phyloP scores from a whole-genome alignment of 2,888 invertebrate species.

The Celastrina argiolus region DNA sequence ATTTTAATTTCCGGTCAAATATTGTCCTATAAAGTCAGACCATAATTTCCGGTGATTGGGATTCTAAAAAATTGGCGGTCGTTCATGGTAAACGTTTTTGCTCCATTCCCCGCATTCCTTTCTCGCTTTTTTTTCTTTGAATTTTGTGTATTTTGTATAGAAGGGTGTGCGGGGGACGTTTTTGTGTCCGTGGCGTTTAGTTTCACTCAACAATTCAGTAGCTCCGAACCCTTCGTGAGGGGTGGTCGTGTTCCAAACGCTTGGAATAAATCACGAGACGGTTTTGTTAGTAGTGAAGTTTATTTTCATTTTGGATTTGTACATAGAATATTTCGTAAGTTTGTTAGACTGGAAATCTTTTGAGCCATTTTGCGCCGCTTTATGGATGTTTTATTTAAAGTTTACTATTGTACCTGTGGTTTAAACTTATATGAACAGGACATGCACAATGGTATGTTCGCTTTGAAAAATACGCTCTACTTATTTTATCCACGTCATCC shows the following conservation, averaged over 20 bases:
- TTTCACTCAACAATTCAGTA: conserved; percentile 49
- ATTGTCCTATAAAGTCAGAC: not conserved
- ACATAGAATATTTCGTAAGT: conserved; percentile 13
- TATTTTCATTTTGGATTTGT: conserved; percentile 29
- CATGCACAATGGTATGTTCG: conserved; percentile 5
- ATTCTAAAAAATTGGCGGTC: not conserved
- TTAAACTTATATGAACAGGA: not conserved
- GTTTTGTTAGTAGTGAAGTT: conserved; percentile 50
- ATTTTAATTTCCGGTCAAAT: conserved; percentile 10
- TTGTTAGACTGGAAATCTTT: conserved; percentile 18
- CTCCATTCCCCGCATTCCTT: conserved; percentile 48
- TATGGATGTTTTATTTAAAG: conserved; percentile 25
- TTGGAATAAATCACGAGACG: conserved; percentile 21
- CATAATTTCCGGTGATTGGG: not conserved
- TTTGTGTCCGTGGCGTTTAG: conserved; percentile 46
- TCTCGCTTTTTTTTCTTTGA: conserved; percentile 51
- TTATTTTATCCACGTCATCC: not conserved
- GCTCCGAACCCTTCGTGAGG: conserved; percentile 53
- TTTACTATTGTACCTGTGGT: not conserved
- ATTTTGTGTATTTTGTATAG: conserved; percentile 63
- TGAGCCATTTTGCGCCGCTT: not conserved
- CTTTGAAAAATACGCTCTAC: not conserved
- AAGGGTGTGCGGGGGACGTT: conserved; percentile 54
- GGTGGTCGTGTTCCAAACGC: conserved; percentile 43
- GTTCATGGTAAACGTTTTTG: not conserved